Base-by-base conservation (phyloP, 2,888 invertebrate genomes). In the Harmothoe impar region DNA sequence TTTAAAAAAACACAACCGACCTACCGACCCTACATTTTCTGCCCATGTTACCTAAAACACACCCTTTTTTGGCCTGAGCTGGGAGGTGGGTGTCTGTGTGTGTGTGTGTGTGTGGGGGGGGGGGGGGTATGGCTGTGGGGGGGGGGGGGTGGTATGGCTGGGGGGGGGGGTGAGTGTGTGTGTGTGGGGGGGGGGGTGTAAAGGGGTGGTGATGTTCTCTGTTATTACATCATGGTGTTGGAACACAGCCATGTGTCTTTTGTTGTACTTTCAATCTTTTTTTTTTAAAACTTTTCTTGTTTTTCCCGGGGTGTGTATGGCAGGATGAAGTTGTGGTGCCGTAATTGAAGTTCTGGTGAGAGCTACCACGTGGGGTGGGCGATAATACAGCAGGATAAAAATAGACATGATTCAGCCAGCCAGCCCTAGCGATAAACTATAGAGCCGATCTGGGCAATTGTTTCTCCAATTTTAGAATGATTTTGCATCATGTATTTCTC, bases 221-320 rank as follows among this genome's bases (percentile, higher is more conserved):
- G 3, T 77, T 31, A 77, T 77, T 62, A 62, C 62, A 62, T 62
- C 62, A 62, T 62, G 62, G 23, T 62, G 62, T 62, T 62, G 62
- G 62, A 20, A 62, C 15, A 62, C 62, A 20, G 62, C 62, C 62
- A 62, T 62, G 62, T 62, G 62, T n/a, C 62, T 20, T 62, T n/a
- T 62, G 62, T 62, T 62, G n/a, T 62, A n/a, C 7, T 7, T 43
- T 43, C 43, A 10, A 43, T 43, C 10, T 43, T 43, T 3, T 62
- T 62, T 62, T 20, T 62, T 3, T n/a, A n/a, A n/a, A n/a, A n/a
- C n/a, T 62, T 62, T 62, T 62, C 62, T 62, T 10, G 5, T 10
- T 43, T 43, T 43, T 43, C 10, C n/a, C 10, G 43, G 10, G 43
- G 43, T 3, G 43, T 43, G 43, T 43, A 62, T 20, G 62, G 62